A percentile compares a stretch with the other conserved stretches of the same genome.
These are phyloP conservation scores for Acanthosepion pharaonis DNA, from an alignment of 2,888 invertebrate species.

Conservation along the genomic window DNA sequence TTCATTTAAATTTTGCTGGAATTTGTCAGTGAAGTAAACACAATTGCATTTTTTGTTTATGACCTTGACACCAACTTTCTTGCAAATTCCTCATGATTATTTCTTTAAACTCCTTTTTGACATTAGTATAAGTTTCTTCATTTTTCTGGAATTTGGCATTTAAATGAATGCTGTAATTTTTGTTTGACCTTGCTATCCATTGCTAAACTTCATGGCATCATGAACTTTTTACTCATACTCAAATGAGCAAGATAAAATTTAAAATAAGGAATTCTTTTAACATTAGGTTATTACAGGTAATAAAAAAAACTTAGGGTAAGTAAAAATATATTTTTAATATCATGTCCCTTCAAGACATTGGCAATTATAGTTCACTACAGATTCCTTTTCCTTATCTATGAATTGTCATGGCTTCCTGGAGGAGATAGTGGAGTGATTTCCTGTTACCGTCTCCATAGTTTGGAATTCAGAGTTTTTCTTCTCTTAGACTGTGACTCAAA, in stretches of 20 bases:
- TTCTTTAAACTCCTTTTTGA: neutral
- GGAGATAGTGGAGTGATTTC: too few relatives aligned
- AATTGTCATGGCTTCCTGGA: too few relatives aligned
- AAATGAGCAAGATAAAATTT: neutral
- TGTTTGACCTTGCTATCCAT: neutral
- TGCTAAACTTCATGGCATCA: neutral
- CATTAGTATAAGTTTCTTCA: neutral
- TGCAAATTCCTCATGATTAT: neutral
- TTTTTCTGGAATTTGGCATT: neutral
- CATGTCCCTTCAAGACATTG: too few relatives aligned
- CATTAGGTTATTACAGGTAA: neutral
- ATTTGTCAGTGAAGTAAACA: neutral
- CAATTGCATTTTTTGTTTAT: neutral
- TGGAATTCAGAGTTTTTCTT: too few relatives aligned
- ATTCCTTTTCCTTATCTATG: too few relatives aligned
- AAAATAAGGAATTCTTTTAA: neutral
- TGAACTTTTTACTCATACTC: neutral
- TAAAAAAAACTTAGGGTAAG: neutral
- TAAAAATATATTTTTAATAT: neutral
- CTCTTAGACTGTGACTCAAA: too few relatives aligned
- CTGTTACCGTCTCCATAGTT: too few relatives aligned
- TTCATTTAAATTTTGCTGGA: neutral
- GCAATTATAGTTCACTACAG: too few relatives aligned
- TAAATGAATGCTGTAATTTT: neutral
- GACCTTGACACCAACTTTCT: neutral